A percentile compares a stretch with the other conserved stretches of the same genome.
These are phyloP conservation scores for Poecilia wingei DNA, from an alignment of 2,797 vertebrate species.

Conservation along the genomic window DNA sequence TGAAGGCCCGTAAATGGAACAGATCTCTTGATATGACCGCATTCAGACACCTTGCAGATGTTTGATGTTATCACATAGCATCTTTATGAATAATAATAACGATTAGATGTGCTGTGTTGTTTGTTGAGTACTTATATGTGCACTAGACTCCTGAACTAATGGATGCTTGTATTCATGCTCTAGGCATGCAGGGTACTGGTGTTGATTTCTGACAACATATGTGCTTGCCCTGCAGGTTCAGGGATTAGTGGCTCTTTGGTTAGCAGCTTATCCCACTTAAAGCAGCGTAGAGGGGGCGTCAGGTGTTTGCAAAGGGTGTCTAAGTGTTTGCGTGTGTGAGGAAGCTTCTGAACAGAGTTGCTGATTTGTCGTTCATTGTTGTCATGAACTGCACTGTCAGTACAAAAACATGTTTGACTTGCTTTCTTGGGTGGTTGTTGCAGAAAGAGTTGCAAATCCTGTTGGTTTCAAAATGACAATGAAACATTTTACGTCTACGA, in stretches of 20 bases:
- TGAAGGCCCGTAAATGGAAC: conserved; percentile 1
- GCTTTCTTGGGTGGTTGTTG: not conserved
- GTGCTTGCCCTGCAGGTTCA: conserved; percentile 27
- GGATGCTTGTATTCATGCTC: not conserved
- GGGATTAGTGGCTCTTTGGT: conserved; percentile 40
- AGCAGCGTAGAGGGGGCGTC: conserved; percentile 2
- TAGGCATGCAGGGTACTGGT: not conserved
- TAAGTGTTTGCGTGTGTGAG: conserved; percentile 5
- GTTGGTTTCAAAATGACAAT: not conserved
- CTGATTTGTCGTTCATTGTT: conserved; percentile 11
- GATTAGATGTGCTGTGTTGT: not conserved
- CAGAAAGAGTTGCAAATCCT: not conserved
- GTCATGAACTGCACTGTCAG: conserved; percentile 25
- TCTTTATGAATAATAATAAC: not conserved
- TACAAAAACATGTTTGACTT: conserved; percentile 19
- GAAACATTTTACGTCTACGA: not conserved
- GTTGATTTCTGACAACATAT: conserved; percentile 19
- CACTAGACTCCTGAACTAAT: not conserved
- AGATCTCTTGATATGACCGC: conserved; percentile 14
- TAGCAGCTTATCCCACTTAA: conserved; percentile 27
- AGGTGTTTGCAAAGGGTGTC: conserved; percentile 14
- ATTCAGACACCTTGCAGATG: not conserved
- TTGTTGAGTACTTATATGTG: not conserved
- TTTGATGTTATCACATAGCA: conserved; percentile 7
- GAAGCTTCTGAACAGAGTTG: not conserved